Conservation (phyloP, 1,140 invertebrate species). For the Rhynchophorus ferrugineus region DNA sequence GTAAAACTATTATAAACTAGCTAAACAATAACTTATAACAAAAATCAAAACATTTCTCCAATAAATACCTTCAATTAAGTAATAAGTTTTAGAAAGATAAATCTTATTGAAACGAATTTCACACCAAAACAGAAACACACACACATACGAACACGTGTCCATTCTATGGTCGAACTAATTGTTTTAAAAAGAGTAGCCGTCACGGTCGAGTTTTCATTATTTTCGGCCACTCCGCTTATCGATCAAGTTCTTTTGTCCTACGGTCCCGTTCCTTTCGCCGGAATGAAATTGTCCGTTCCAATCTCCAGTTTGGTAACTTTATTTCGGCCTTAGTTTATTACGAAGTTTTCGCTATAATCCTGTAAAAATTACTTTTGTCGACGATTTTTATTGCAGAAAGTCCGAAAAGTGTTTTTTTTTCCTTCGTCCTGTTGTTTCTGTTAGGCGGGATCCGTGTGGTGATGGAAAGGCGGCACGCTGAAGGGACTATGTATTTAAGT, state of each 20-base stretch:
- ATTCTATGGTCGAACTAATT: neutral
- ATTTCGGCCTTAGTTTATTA: slow-evolving; percentile 13
- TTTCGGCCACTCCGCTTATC: slow-evolving; percentile 1
- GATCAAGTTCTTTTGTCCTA: slow-evolving; percentile 4
- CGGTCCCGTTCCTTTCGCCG: slow-evolving; percentile 3
- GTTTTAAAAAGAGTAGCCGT: neutral
- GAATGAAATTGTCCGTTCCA: slow-evolving; percentile 19
- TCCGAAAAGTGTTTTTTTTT: slow-evolving; percentile 12
- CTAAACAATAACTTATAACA: neutral
- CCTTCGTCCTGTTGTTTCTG: too few species aligned
- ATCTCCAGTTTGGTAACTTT: slow-evolving; percentile 19
- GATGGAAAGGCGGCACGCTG: too few species aligned
- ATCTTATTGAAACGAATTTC: too few species aligned
- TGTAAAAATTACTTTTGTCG: slow-evolving; percentile 20
- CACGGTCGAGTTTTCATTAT: neutral
- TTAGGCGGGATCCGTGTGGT: too few species aligned
- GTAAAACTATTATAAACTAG: neutral
- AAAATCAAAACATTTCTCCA: too few species aligned
- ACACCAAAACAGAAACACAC: neutral
- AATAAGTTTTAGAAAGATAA: too few species aligned
- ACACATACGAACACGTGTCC: neutral
- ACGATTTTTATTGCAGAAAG: slow-evolving; percentile 13
- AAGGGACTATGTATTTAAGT: too few species aligned
- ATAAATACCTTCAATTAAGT: too few species aligned
- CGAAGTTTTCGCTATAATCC: slow-evolving; percentile 13